These are phyloP conservation scores for Phasianus colchicus DNA, from an alignment of 2,113 vertebrate genomes.

Conservation along the genomic window DNA sequence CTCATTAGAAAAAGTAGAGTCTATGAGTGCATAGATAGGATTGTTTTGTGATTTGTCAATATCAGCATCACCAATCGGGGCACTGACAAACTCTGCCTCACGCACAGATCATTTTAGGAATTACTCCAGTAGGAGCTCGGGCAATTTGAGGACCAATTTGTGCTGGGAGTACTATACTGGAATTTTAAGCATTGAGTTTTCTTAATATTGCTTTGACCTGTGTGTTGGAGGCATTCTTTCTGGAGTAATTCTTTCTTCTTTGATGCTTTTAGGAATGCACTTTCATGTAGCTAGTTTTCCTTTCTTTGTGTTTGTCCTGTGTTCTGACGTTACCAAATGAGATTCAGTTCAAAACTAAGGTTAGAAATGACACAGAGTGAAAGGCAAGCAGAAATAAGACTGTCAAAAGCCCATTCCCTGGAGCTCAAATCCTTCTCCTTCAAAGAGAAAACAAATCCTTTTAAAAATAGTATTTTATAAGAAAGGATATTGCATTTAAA, in stretches of 20 bases:
- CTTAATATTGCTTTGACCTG: background rate
- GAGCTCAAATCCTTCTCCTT: background rate
- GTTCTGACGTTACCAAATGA: constrained; percentile 13
- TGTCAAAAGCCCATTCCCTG: background rate
- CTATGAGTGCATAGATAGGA: background rate
- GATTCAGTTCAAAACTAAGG: constrained; percentile 32
- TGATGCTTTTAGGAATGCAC: constrained; percentile 7
- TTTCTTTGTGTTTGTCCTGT: constrained; percentile 17
- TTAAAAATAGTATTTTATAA: background rate
- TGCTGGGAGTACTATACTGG: background rate
- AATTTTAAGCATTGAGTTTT: background rate
- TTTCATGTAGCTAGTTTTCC: background rate
- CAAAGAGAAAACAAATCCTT: background rate
- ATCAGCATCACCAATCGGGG: background rate
- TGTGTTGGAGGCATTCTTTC: background rate
- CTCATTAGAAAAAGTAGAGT: background rate
- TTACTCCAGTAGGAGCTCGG: background rate
- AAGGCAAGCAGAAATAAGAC: background rate
- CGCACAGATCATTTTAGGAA: background rate
- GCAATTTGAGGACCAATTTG: constrained; percentile 16
- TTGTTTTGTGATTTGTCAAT: background rate
- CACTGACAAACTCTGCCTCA: background rate
- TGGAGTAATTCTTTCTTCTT: background rate
- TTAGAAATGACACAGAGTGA: background rate
- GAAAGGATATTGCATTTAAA: background rate